A percentile compares a stretch with the other conserved stretches of the same genome.
Conservation (phyloP, 2,113 vertebrate genomes). For the Trematocara stigmaticum region DNA sequence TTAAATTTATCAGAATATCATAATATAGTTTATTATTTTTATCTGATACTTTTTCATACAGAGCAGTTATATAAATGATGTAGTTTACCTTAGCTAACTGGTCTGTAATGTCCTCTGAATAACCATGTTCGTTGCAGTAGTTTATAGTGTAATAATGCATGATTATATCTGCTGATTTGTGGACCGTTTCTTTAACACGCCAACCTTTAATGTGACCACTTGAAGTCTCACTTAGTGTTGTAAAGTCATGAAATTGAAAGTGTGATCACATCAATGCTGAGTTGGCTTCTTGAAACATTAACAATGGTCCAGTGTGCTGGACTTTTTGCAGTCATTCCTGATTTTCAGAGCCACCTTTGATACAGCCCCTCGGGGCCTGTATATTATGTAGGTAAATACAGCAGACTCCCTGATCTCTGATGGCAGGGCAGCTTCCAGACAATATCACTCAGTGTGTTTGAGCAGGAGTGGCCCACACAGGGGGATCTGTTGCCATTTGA, state of each 20-base stretch:
- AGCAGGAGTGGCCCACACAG: background rate
- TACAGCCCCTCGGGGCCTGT: background rate
- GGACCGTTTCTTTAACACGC: background rate
- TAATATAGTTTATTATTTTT: background rate
- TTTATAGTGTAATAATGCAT: background rate
- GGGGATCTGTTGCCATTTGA: constrained; percentile 14
- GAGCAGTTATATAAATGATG: background rate
- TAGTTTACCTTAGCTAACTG: background rate
- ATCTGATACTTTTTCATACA: background rate
- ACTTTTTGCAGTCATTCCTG: background rate
- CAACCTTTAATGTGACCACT: background rate
- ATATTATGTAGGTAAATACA: background rate
- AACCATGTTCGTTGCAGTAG: background rate
- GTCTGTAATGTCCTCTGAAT: background rate
- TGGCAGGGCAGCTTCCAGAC: background rate
- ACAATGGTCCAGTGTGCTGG: background rate
- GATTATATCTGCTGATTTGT: background rate
- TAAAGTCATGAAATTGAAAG: background rate
- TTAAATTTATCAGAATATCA: background rate
- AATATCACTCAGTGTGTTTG: background rate
- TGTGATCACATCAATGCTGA: background rate
- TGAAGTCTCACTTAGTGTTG: background rate
- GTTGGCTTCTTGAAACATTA: background rate
- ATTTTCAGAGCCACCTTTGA: background rate
- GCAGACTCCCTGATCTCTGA: background rate